phyloP scores from a whole-genome alignment of 2,888 invertebrate genomes.

The Sipha maydis region DNA sequence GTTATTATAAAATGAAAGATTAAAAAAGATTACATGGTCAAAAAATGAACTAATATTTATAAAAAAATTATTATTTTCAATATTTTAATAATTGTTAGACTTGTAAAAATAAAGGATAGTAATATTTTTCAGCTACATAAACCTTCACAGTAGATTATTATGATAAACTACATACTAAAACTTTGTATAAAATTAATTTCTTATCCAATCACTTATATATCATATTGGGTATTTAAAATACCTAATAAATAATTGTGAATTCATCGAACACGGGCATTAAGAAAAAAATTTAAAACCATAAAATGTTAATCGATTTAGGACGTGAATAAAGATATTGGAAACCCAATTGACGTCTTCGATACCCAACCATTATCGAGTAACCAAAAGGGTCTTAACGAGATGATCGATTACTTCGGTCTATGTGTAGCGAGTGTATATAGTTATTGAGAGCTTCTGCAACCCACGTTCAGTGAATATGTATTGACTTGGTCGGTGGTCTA shows the following conservation, averaged over 20 bases:
- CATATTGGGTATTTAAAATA: neutral
- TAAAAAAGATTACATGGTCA: too few species aligned
- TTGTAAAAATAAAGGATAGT: too few species aligned
- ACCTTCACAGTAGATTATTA: too few species aligned
- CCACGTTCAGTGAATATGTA: slow-evolving; percentile 19
- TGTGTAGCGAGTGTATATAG: slow-evolving; percentile 20
- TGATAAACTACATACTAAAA: too few species aligned
- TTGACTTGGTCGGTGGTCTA: slow-evolving; percentile 58
- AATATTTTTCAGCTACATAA: too few species aligned
- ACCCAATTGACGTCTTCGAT: slow-evolving; percentile 46
- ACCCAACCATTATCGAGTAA: slow-evolving; percentile 30
- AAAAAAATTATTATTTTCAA: too few species aligned
- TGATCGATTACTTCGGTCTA: slow-evolving; percentile 54
- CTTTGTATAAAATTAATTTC: too few species aligned
- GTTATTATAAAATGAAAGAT: too few species aligned
- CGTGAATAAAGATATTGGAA: slow-evolving; percentile 34
- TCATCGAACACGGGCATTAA: neutral
- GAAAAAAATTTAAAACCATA: slow-evolving; percentile 14
- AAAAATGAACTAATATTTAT: too few species aligned
- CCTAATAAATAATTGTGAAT: neutral
- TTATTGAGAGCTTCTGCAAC: slow-evolving; percentile 53
- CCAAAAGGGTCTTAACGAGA: slow-evolving; percentile 52
- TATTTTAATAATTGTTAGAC: too few species aligned
- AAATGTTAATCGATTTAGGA: slow-evolving; percentile 57
- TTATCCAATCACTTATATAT: neutral